phyloP scores from a whole-genome alignment of 2,113 vertebrate species.

The Seriola aureovittata region DNA sequence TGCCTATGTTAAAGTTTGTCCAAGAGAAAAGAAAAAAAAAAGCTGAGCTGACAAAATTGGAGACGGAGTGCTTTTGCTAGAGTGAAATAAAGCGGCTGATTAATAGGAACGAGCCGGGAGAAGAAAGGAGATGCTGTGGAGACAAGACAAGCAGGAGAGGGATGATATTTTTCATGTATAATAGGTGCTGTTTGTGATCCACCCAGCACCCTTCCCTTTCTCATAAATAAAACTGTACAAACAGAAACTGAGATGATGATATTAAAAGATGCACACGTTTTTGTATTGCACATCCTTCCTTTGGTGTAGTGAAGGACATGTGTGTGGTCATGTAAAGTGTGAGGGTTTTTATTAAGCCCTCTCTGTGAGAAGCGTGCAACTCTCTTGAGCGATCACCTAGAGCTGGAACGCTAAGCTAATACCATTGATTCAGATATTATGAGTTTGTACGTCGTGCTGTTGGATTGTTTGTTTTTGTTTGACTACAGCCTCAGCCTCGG shows the following conservation, averaged over 20 bases:
- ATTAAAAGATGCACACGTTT: slow-evolving; percentile 2
- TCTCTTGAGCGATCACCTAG: slow-evolving; percentile 13
- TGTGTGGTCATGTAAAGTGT: not conserved
- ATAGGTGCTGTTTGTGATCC: slow-evolving; percentile 43
- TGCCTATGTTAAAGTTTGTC: slow-evolving; percentile 17
- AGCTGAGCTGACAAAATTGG: slow-evolving; percentile 38
- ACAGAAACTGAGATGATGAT: slow-evolving; percentile 3
- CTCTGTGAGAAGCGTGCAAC: slow-evolving; percentile 5
- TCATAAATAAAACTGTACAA: slow-evolving; percentile 29
- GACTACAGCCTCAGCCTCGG: slow-evolving; percentile 17
- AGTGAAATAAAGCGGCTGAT: slow-evolving; percentile 47
- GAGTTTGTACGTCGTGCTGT: slow-evolving; percentile 22
- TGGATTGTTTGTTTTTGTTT: slow-evolving; percentile 42
- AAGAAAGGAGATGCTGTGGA: not conserved
- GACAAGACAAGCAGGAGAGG: not conserved
- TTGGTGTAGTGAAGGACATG: not conserved
- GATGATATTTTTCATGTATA: slow-evolving; percentile 1
- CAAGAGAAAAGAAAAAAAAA: not conserved
- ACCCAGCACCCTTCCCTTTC: not conserved
- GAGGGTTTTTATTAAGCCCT: not conserved
- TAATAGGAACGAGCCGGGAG: slow-evolving; percentile 14
- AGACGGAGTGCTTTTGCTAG: slow-evolving; percentile 3
- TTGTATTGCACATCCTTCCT: not conserved
- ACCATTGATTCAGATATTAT: slow-evolving; percentile 29
- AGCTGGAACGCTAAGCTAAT: slow-evolving; percentile 21